Base-by-base conservation (phyloP, 2,888 invertebrate species). In the Sepiola atlantica region DNA sequence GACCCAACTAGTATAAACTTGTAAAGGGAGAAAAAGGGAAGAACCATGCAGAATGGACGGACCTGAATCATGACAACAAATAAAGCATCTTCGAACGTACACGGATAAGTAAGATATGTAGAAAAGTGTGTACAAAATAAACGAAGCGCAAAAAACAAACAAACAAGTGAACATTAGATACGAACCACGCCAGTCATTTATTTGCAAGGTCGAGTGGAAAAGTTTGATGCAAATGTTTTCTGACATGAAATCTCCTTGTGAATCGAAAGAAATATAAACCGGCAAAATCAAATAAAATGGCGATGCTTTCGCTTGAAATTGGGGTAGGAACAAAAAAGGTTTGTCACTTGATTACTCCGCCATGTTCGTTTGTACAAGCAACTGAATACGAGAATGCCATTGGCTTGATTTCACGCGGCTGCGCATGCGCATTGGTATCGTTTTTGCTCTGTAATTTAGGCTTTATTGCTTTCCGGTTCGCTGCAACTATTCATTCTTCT, bases 281-380 rank as follows among this genome's bases (percentile, higher is more conserved):
- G n/a, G 32, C n/a, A 77, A 77, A 77, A 77, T 77, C 77, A 77
- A 77, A 77, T 77, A 77, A 77, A 77, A n/a, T n/a, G 77, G 28
- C 2, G 28, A 8, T 12, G n/a, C 24, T 28, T n/a, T 77, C n/a
- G 77, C 77, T 1, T 77, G n/a, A n/a, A 77, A 32, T n/a, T 32
- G n/a, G 77, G n/a, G 32, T n/a, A 14, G n/a, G 16, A 77, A n/a
- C 77, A 77, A 32, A 77, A 77, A 77, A n/a, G 16, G 77, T n/a
- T 77, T 77, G 77, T 77, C 77, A 77, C 77, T 77, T 77, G 77
- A 77, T 77, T 77, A 32, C 32, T 16, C 77, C 16, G 77, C 14
- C n/a, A 77, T 77, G 77, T 77, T 77, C n/a, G 77, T 77, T 77
- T 77, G 77, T 77, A n/a, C n/a, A 77, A 77, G n/a, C 32, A n/a